These are phyloP conservation scores for Zaprionus taronus DNA, from an alignment of 1,140 invertebrate species.

Conservation along the genomic window DNA sequence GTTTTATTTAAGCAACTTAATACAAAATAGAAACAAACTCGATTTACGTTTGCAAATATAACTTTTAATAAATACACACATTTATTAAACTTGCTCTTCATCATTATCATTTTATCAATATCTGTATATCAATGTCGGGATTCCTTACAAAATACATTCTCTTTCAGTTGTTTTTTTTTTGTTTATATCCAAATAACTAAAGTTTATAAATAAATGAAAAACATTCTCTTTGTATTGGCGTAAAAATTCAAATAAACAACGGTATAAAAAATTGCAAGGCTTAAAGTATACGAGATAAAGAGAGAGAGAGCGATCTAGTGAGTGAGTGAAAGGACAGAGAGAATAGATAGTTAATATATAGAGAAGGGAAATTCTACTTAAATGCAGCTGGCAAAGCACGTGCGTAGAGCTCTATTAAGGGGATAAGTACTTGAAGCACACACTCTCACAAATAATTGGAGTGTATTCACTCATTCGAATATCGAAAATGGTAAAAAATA, in stretches of 20 bases:
- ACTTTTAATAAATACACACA: conserved; percentile 83
- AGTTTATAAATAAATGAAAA: conserved; percentile 65
- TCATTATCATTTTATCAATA: conserved; percentile 67
- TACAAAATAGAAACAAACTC: conserved; percentile 15
- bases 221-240: conserved; percentile 62
- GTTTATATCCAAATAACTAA: conserved; percentile 62
- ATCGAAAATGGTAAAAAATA: conserved; percentile 4
- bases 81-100: conserved; percentile 79
- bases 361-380: conserved; percentile 33
- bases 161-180: conserved; percentile 19
- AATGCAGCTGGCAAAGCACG: conserved; percentile 49
- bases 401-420: conserved; percentile 29
- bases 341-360: neutral
- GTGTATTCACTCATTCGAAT: conserved; percentile 1
- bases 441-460: conserved; percentile 18
- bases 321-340: neutral
- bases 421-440: conserved; percentile 59
- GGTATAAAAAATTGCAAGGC: conserved; percentile 65
- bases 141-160: conserved; percentile 70
- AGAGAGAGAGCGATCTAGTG: conserved; percentile 8
- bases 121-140: conserved; percentile 57
- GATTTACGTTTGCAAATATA: conserved; percentile 42
- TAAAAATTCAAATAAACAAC: conserved; percentile 71
- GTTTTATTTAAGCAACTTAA: neutral
- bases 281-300: conserved; percentile 46